Evolutionary conservation across 1,140 invertebrate genomes (phyloP).

Genomic region (Atta cephalotes): DNA sequence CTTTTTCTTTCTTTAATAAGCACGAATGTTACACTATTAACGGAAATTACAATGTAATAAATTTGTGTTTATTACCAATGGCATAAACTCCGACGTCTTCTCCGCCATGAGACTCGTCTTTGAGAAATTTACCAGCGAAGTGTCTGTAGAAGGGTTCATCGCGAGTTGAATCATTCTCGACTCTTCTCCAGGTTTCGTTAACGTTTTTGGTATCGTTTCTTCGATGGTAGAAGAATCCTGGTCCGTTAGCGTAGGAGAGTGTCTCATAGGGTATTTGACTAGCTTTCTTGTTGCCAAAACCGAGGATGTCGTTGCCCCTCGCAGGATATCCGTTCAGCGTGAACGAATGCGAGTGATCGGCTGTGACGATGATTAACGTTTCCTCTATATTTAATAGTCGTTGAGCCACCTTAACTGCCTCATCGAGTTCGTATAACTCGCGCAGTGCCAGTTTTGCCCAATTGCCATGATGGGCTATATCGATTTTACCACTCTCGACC

Average conservation of each 20-base stretch:
- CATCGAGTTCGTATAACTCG: slow-evolving; percentile 90
- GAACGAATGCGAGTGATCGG: slow-evolving; percentile 92
- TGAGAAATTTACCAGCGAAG: slow-evolving; percentile 83
- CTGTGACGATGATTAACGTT: slow-evolving; percentile 91
- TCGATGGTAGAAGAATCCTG: slow-evolving; percentile 84
- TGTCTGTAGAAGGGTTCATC: slow-evolving; percentile 78
- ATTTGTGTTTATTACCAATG: slow-evolving; percentile 86
- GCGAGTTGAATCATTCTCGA: slow-evolving; percentile 78
- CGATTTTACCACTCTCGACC: slow-evolving; percentile 91
- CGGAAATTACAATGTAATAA: not conserved
- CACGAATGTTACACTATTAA: not conserved
- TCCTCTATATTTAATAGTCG: slow-evolving; percentile 87
- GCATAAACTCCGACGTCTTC: slow-evolving; percentile 96
- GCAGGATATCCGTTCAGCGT: slow-evolving; percentile 90
- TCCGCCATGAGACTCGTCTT: slow-evolving; percentile 92
- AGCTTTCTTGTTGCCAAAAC: slow-evolving; percentile 84
- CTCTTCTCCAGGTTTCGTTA: slow-evolving; percentile 81
- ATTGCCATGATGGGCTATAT: slow-evolving; percentile 93
- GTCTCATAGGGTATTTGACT: slow-evolving; percentile 85
- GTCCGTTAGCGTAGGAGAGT: slow-evolving; percentile 88
- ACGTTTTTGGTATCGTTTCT: slow-evolving; percentile 75
- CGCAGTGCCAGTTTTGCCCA: slow-evolving; percentile 89
- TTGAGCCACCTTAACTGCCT: slow-evolving; percentile 88
- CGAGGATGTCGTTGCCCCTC: slow-evolving; percentile 89
- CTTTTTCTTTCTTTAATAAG: not conserved